Percentiles rank a stretch among this genome's conserved stretches.
These are phyloP conservation scores for Corvus cornix DNA, from an alignment of 2,113 vertebrate species.

Conservation along the genomic window DNA sequence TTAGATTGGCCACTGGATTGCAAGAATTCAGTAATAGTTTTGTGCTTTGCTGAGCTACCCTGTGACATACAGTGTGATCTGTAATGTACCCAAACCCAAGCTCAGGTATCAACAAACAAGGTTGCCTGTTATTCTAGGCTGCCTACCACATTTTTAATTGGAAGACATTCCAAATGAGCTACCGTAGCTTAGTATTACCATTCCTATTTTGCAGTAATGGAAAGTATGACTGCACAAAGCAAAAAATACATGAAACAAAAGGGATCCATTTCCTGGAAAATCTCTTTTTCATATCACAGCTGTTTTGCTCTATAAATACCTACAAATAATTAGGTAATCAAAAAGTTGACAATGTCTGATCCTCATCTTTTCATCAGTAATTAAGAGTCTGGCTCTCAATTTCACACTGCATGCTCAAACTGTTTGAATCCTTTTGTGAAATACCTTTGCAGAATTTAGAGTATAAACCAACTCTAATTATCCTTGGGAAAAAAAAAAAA, in stretches of 20 bases:
- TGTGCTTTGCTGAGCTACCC: background rate
- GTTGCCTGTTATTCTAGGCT: background rate
- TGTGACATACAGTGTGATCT: background rate
- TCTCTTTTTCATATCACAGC: background rate
- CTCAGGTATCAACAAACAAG: background rate
- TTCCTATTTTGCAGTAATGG: background rate
- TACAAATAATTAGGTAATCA: background rate
- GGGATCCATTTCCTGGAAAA: background rate
- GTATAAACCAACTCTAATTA: conserved; percentile 6
- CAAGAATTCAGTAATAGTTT: background rate
- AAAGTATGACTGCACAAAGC: background rate
- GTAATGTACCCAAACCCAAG: background rate
- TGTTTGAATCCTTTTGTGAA: background rate
- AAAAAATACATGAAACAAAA: background rate
- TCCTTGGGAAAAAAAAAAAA: background rate
- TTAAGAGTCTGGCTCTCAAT: background rate
- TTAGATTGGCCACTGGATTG: background rate
- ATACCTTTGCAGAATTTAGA: background rate
- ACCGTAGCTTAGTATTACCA: background rate
- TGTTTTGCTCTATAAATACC: background rate
- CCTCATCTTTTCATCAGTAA: background rate
- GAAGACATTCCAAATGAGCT: background rate
- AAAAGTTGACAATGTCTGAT: background rate
- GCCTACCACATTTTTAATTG: background rate
- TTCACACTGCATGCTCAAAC: background rate